These are phyloP conservation scores for Drosophila elegans DNA, from an alignment of 1,140 invertebrate species.

Conservation along the genomic window DNA sequence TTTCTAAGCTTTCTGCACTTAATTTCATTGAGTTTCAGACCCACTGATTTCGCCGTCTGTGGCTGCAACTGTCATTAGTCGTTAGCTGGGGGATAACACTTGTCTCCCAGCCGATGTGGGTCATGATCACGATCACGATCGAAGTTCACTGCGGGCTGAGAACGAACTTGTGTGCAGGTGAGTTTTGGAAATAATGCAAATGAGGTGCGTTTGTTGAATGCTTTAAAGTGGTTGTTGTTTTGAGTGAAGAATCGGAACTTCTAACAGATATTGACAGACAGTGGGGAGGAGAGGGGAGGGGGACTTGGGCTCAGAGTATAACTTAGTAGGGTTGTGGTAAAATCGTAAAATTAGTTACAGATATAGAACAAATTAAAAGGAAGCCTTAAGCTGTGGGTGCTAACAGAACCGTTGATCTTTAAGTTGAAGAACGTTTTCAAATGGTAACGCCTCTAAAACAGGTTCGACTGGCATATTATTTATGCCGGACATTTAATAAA, in stretches of 20 bases:
- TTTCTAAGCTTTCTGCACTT: no score
- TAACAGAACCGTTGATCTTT: background rate
- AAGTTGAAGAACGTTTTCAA: slow-evolving; percentile 4
- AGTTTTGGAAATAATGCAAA: slow-evolving; percentile 21
- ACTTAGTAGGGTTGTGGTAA: slow-evolving; percentile 20
- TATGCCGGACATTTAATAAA: slow-evolving; percentile 5
- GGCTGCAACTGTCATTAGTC: slow-evolving; percentile 6
- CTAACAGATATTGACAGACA: slow-evolving; percentile 22
- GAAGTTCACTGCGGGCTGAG: slow-evolving; percentile 14
- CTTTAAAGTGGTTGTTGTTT: slow-evolving; percentile 5
- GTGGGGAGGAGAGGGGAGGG: background rate
- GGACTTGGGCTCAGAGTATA: slow-evolving; percentile 17
- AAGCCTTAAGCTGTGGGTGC: slow-evolving; percentile 15
- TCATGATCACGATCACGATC: slow-evolving; percentile 39
- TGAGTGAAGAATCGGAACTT: slow-evolving; percentile 12
- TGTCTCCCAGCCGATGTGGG: slow-evolving; percentile 31
- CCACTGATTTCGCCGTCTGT: slow-evolving; percentile 7
- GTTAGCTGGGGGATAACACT: slow-evolving; percentile 23
- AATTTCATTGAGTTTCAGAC: background rate
- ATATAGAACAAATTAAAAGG: background rate
- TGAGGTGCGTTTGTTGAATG: slow-evolving; percentile 17
- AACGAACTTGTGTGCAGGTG: slow-evolving; percentile 4
- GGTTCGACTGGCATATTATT: slow-evolving; percentile 7
- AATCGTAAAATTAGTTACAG: slow-evolving; percentile 35
- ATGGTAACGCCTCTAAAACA: slow-evolving; percentile 5